phyloP scores from a whole-genome alignment of 30 jellyfish, hydroid and myxozoan genomes.

The Aurelia coerulea region DNA sequence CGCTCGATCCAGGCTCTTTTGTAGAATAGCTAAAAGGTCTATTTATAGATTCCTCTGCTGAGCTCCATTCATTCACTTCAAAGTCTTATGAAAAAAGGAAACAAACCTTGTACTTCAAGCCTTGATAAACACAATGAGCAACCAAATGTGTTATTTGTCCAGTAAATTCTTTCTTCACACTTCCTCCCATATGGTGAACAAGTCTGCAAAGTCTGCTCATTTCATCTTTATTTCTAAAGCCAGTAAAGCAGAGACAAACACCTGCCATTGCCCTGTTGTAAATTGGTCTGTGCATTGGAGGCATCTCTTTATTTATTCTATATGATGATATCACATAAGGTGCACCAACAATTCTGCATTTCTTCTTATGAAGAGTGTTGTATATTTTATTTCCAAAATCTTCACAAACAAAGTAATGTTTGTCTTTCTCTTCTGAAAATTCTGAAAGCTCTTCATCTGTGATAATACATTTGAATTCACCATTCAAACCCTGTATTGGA shows the following conservation, averaged over 20 bases:
- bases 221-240: slow-evolving; percentile 91
- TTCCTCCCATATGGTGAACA: slow-evolving; percentile 98
- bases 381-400: slow-evolving; percentile 76
- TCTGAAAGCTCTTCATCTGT: slow-evolving; percentile 75
- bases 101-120: slow-evolving; percentile 88
- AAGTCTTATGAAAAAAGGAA: no score
- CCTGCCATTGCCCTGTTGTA: slow-evolving; percentile 93
- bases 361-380: slow-evolving; percentile 61
- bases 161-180: slow-evolving; percentile 96
- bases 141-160: slow-evolving; percentile 95
- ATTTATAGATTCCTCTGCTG: no score
- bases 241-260: slow-evolving; percentile 97
- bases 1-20: no score
- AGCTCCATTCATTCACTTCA: no score
- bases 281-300: slow-evolving; percentile 86
- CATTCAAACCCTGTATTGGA: slow-evolving; percentile 62
- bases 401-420: slow-evolving; percentile 84
- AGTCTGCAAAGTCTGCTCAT: slow-evolving; percentile 87
- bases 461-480: slow-evolving; percentile 58
- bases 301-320: slow-evolving; percentile 61
- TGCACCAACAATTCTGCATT: slow-evolving; percentile 96
- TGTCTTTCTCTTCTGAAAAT: slow-evolving; percentile 56
- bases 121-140: slow-evolving; percentile 89
- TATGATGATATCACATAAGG: slow-evolving; percentile 73
- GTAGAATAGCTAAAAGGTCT: no score